These are phyloP conservation scores for Periophthalmus magnuspinnatus DNA, from an alignment of 2,797 vertebrate species.

Conservation along the genomic window DNA sequence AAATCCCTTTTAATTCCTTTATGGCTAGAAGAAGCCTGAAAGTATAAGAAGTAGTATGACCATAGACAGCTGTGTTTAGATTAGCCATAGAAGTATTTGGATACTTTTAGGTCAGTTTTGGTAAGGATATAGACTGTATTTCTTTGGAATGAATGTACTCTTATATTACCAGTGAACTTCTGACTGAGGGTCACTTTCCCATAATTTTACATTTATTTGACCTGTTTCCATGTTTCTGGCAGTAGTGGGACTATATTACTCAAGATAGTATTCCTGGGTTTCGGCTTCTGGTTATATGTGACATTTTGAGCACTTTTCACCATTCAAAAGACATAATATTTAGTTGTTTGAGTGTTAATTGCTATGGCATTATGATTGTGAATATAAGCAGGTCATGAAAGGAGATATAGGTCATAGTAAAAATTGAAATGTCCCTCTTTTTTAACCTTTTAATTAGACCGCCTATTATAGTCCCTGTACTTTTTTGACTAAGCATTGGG, in stretches of 20 bases:
- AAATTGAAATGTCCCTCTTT: too few species aligned
- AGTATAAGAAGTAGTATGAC: conserved; percentile 28
- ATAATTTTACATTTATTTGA: conserved; percentile 26
- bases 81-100: conserved; percentile 26
- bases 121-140: conserved; percentile 9
- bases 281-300: too few species aligned
- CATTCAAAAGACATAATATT: too few species aligned
- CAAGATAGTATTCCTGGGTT: not conserved
- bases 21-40: conserved; percentile 42
- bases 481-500: not conserved
- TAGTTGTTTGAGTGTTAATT: too few species aligned
- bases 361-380: too few species aligned
- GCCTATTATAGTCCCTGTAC: not conserved
- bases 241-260: not conserved
- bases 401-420: too few species aligned
- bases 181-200: conserved; percentile 39
- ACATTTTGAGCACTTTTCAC: too few species aligned
- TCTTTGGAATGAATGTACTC: conserved; percentile 33
- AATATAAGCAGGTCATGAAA: too few species aligned
- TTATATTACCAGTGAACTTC: conserved; percentile 30
- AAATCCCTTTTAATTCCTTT: conserved; percentile 37
- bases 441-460: not conserved
- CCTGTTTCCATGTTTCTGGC: not conserved
- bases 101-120: conserved; percentile 40
- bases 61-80: conserved; percentile 41